A percentile compares a stretch with the other conserved stretches of the same genome.
Evolutionary conservation across 2,797 vertebrate genomes (phyloP).

Genomic region (Rhinella marina): DNA sequence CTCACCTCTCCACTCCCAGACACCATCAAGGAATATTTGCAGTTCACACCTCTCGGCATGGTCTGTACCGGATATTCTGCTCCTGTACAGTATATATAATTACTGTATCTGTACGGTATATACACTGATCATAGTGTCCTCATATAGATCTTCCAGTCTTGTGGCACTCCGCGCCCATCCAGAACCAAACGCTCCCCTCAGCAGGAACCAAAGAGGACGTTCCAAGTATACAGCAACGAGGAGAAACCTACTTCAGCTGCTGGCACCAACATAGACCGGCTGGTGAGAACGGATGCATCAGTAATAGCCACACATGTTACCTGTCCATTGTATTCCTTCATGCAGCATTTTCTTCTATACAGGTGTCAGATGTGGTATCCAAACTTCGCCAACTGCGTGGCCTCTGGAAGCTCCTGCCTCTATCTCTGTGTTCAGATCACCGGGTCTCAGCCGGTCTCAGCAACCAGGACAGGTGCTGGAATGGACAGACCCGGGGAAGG

Average conservation of each 20-base stretch:
- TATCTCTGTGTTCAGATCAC: slow-evolving; percentile 85
- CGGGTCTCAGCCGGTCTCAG: slow-evolving; percentile 82
- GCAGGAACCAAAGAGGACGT: slow-evolving; percentile 75
- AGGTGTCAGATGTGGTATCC: slow-evolving; percentile 87
- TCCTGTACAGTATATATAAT: no score
- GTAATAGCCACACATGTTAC: neutral
- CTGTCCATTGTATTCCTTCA: neutral
- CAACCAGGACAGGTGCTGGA: slow-evolving; percentile 88
- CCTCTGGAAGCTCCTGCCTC: slow-evolving; percentile 87
- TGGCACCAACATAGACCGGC: slow-evolving; percentile 84
- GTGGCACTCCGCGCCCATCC: slow-evolving; percentile 76
- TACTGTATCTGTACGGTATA: no score
- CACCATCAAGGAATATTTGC: no score
- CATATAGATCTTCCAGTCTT: slow-evolving; percentile 85
- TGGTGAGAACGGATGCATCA: slow-evolving; percentile 73
- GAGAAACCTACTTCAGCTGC: slow-evolving; percentile 85
- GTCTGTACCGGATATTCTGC: no score
- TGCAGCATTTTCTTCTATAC: slow-evolving; percentile 4
- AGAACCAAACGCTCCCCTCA: slow-evolving; percentile 76
- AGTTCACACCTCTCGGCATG: no score
- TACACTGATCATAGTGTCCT: neutral
- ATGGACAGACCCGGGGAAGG: slow-evolving; percentile 85
- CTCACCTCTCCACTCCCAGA: no score
- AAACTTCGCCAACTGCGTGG: slow-evolving; percentile 82
- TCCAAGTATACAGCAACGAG: slow-evolving; percentile 77